Base-by-base conservation (phyloP, 2,113 vertebrate species). In the Neomonachus schauinslandi region DNA sequence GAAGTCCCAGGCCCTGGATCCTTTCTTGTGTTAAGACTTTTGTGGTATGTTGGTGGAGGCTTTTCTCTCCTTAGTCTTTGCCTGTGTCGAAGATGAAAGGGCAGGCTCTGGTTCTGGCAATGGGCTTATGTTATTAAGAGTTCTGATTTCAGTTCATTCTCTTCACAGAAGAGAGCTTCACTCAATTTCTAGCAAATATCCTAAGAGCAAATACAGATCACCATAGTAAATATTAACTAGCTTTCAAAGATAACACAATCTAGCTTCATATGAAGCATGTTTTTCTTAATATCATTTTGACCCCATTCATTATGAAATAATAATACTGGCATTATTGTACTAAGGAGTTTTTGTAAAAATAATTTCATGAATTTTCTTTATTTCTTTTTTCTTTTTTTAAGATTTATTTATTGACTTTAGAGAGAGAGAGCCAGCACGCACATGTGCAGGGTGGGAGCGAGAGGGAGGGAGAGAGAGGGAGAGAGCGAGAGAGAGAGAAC, bases 251-350 rank as follows among this genome's bases (percentile, higher is more conserved):
- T 85, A 63, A 94, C 51, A 76, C 12, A 88, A 1, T 87, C 18
- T 95, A 36, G n/a, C 39, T 59, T 94, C 67, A 82, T 21, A 7
- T 94, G 67, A 87, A 95, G 18, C 71, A 61, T 21, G 55, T 57
- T 94, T 26, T 93, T 94, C 33, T 93, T 94, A 80, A 67, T 33
- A 72, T 61, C 24, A 53, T 55, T 96, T 97, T 94, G 69, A 90
- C 51, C 51, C 31, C 76, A 10, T 69, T 94, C 18, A 13, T 93
- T 79, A 80, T 83, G n/a, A 96, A 95, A 71, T 65, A 63, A 61
- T 89, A 94, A 89, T 72, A 94, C 1, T 59, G 46, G 1, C 3
- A 53, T 94, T 71, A 53, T 79, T 85, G 7, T 96, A 80, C 28
- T 74, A 69, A 51, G 10, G 22, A 81, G 14, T 86, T 72, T 86